Base-by-base conservation (phyloP, 2,888 invertebrate genomes). In the Gryllus longicercus region DNA sequence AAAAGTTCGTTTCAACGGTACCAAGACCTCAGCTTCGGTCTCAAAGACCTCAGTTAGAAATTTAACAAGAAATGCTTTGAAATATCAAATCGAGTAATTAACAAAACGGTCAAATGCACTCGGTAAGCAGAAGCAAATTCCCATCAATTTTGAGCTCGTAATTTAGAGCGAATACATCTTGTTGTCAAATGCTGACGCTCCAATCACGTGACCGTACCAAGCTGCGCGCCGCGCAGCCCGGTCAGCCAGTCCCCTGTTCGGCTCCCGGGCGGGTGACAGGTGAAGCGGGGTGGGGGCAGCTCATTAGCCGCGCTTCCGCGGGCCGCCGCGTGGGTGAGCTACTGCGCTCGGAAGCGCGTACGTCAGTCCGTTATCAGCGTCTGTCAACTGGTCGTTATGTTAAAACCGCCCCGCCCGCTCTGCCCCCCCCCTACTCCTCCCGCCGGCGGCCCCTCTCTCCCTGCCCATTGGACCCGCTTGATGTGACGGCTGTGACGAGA, bases 281-380 rank as follows among this genome's bases (percentile, higher is more conserved):
- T 63, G 63, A 14, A n/a, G 14, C 63, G 63, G 63, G 63, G 14
- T 14, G 63, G 63, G 63, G n/a, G 63, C 16, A 63, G 63, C 63
- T 63, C 63, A 63, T 63, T 63, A 63, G 63, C 63, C n/a, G 63
- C 63, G 63, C 63, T 63, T 63, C 63, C 63, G 63, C 63, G 63
- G 63, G 4, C 63, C 63, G 63, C 63, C 63, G n/a, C 63, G 14
- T 63, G 63, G 63, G 63, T 63, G 63, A 63, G 63, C 63, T 63
- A 63, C 63, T 63, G 63, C 63, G 63, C 63, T 63, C 63, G 63
- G 63, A 63, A 63, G 63, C 63, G n/a, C 63, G 63, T 63, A 63
- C 63, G 63, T 63, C 63, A 63, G 63, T n/a, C 63, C 16, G 63
- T 63, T 63, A 63, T 63, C 63, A 63, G 63, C n/a, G 63, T 14